A percentile compares a stretch with the other conserved stretches of the same genome.
phyloP scores from a whole-genome alignment of 1,140 invertebrate genomes.

The Penaeus vannamei region DNA sequence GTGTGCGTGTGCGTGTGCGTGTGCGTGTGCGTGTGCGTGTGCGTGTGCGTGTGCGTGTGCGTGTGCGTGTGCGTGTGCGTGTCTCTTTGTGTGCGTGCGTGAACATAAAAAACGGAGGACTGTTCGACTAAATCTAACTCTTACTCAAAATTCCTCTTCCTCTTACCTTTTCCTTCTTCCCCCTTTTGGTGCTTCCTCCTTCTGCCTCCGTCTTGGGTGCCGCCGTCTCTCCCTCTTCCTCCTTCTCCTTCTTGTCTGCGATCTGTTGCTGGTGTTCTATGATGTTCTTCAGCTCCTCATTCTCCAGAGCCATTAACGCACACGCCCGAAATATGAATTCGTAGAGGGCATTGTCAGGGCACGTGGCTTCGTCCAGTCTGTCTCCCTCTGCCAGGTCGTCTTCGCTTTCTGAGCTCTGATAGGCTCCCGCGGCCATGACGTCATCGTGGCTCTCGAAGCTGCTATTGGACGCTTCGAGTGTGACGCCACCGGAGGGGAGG shows the following conservation, averaged over 20 bases:
- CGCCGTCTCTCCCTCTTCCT: conserved; percentile 7
- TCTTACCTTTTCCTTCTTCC: too few relatives aligned
- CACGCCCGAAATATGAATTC: conserved; percentile 66
- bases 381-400: conserved; percentile 42
- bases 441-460: conserved; percentile 60
- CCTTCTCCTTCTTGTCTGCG: not conserved
- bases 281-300: conserved; percentile 61
- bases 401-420: conserved; percentile 58
- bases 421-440: conserved; percentile 27
- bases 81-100: too few relatives aligned
- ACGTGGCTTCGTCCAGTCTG: conserved; percentile 40
- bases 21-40: too few relatives aligned
- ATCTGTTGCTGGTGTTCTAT: conserved; percentile 55
- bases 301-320: conserved; percentile 65
- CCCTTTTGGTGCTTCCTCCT: too few relatives aligned
- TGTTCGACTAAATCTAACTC: too few relatives aligned
- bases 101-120: too few relatives aligned
- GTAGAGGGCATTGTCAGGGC: conserved; percentile 60
- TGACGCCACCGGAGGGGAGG: conserved; percentile 3
- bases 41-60: too few relatives aligned
- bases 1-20: too few relatives aligned
- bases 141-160: too few relatives aligned
- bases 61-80: too few relatives aligned
- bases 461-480: conserved; percentile 53
- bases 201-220: too few relatives aligned